Evolutionary conservation across 2,888 invertebrate genomes (phyloP), one percentile per base, ranked within the genome.

Genomic region (Listrodromus nycthemerus): DNA sequence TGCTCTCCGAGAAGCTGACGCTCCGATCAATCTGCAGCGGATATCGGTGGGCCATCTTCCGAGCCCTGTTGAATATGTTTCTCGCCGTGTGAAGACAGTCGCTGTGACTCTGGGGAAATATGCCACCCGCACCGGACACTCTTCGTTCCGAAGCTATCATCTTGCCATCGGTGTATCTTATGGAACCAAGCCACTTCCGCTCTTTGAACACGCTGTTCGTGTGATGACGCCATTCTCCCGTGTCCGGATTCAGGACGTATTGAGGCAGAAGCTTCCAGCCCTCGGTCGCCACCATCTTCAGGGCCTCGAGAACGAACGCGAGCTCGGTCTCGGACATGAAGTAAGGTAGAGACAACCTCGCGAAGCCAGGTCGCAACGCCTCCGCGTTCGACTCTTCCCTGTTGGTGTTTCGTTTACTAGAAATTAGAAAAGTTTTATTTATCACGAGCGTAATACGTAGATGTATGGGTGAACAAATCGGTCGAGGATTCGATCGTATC

Each of bases 201-300:
- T 98, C 98, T 90, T 96, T 96, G 86, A 97, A 96, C 5, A 96
- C 95, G 67, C 96, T 95, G 92, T 97, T 97, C 0, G 96, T 95
- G 89, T 96, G 96, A 91, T 98, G 98, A 84, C 96, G 95, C 98
- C 98, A 98, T 92, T 98, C 98, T 0, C 97, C 98, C 0, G 97
- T 98, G 91, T 97, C 96, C 5, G 97, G 95, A 91, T 98, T 97
- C n/a, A 98, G 95, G 10, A 96, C 95, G 92, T 98, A 98, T 92
- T 98, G 97, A 0, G 98, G 98, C 74, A 98, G 93, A 58, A 98
- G 95, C 90, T 97, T 97, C 97, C 98, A 98, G 0, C 96, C 98
- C 94, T 98, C 96, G 3, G 97, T 96, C 0, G 98, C 97, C 0
- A 98, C 97, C 96, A 98, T 96, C 92, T 96, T 96, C 21, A 98